Conservation (phyloP, 2,888 invertebrate genomes). For the Trisateles emortualis region DNA sequence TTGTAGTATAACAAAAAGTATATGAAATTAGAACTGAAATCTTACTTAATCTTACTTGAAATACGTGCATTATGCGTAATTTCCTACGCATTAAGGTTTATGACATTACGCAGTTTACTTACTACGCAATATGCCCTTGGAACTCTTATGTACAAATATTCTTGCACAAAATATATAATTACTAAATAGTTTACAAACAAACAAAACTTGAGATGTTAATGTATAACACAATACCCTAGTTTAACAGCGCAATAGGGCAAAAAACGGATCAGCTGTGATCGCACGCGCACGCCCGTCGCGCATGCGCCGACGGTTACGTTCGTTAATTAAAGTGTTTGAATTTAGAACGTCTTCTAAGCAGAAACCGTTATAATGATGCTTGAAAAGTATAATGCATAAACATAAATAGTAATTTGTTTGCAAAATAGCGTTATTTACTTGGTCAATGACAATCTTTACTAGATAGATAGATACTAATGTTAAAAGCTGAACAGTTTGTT, state of each 20-base stretch:
- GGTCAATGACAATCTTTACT: too few species aligned
- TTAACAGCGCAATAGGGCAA: conserved; percentile 29
- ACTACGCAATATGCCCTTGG: conserved; percentile 14
- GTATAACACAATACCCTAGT: conserved; percentile 45
- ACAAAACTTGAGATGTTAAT: conserved; percentile 21
- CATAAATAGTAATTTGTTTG: not conserved
- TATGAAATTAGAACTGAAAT: not conserved
- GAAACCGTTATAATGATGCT: conserved; percentile 43
- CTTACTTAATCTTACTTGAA: not conserved
- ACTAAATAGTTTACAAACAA: conserved; percentile 12
- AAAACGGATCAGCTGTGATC: conserved; percentile 62
- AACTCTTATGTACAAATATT: conserved; percentile 1
- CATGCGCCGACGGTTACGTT: conserved; percentile 63
- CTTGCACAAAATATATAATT: conserved; percentile 5
- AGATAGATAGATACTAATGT: too few species aligned
- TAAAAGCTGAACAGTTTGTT: too few species aligned
- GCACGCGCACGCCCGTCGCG: conserved; percentile 59
- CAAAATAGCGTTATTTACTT: not conserved
- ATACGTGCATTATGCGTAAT: not conserved
- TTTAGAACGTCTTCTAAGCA: conserved; percentile 35
- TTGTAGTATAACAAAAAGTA: not conserved
- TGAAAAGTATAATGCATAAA: conserved; percentile 6
- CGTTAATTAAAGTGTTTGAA: conserved; percentile 47
- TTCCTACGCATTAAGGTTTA: not conserved
- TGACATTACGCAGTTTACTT: not conserved